phyloP scores from a whole-genome alignment of 2,888 invertebrate species.

The Hymenopus coronatus region DNA sequence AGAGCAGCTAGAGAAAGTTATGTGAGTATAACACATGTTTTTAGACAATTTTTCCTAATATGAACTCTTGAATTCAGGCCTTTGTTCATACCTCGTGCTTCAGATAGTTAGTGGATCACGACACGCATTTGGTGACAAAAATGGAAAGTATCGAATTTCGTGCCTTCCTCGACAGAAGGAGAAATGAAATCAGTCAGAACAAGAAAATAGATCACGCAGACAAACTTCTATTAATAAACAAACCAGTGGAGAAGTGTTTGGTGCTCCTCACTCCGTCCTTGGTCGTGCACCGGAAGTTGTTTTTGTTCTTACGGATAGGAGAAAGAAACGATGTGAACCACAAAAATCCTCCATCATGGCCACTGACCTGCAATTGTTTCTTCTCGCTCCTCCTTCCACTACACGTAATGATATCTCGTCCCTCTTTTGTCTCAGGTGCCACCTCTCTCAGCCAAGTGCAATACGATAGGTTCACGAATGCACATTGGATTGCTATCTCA shows the following conservation, averaged over 20 bases:
- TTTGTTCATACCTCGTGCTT: too few relatives aligned
- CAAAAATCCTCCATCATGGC: slow-evolving; percentile 8
- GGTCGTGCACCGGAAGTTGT: slow-evolving; percentile 7
- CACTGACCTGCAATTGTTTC: slow-evolving; percentile 18
- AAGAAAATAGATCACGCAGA: background rate
- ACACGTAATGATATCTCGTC: slow-evolving; percentile 1
- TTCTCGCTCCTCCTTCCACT: background rate
- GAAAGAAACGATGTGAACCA: slow-evolving; percentile 3
- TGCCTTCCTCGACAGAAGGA: background rate
- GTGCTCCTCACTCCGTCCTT: background rate
- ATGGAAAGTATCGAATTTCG: too few relatives aligned
- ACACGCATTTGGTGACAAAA: background rate
- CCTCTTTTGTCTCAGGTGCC: background rate
- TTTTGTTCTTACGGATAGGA: background rate
- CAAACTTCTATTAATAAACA: background rate
- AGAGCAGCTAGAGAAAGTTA: too few relatives aligned
- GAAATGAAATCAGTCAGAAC: background rate
- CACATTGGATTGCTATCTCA: too few relatives aligned
- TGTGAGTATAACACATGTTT: too few relatives aligned
- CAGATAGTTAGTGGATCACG: background rate
- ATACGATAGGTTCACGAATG: background rate
- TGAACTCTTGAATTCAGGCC: too few relatives aligned
- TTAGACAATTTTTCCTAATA: too few relatives aligned
- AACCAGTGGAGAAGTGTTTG: background rate
- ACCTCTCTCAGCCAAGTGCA: background rate